Evolutionary conservation across 2,888 invertebrate genomes (phyloP).

Genomic region (Mythimna albipuncta): DNA sequence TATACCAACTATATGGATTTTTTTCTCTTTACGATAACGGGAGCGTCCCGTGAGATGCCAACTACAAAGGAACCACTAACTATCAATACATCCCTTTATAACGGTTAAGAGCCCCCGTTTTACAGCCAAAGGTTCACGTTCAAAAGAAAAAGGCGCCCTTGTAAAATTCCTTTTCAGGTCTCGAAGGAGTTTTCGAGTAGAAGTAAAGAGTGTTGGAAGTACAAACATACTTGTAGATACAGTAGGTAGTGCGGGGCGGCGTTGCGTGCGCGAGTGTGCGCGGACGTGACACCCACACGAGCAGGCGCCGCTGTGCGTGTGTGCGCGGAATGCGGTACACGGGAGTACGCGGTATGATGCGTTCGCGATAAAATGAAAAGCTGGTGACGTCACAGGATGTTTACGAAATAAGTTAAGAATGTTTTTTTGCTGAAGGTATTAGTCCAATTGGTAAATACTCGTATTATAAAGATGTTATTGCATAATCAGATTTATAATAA

Average conservation of each 20-base stretch:
- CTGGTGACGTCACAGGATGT: slow-evolving; percentile 74
- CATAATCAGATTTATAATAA: background rate
- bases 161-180: slow-evolving; percentile 88
- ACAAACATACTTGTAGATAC: slow-evolving; percentile 75
- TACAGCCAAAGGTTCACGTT: slow-evolving; percentile 81
- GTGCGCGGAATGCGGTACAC: slow-evolving; percentile 81
- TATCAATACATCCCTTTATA: slow-evolving; percentile 79
- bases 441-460: slow-evolving; percentile 9
- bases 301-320: slow-evolving; percentile 53
- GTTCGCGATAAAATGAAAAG: slow-evolving; percentile 68
- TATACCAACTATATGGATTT: slow-evolving; percentile 64
- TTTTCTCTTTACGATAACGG: slow-evolving; percentile 76
- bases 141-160: slow-evolving; percentile 86
- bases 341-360: slow-evolving; percentile 68
- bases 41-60: slow-evolving; percentile 71
- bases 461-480: slow-evolving; percentile 4
- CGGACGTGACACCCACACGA: slow-evolving; percentile 76
- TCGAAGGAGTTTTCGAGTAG: slow-evolving; percentile 81
- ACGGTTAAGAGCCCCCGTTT: slow-evolving; percentile 80
- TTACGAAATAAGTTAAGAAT: slow-evolving; percentile 49
- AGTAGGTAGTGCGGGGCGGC: slow-evolving; percentile 80
- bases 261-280: slow-evolving; percentile 73
- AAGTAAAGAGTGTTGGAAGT: slow-evolving; percentile 70
- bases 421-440: slow-evolving; percentile 40
- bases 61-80: slow-evolving; percentile 81